phyloP scores from a whole-genome alignment of 37 sponge, comb jelly and placozoan genomes.

The Amphimedon queenslandica region DNA sequence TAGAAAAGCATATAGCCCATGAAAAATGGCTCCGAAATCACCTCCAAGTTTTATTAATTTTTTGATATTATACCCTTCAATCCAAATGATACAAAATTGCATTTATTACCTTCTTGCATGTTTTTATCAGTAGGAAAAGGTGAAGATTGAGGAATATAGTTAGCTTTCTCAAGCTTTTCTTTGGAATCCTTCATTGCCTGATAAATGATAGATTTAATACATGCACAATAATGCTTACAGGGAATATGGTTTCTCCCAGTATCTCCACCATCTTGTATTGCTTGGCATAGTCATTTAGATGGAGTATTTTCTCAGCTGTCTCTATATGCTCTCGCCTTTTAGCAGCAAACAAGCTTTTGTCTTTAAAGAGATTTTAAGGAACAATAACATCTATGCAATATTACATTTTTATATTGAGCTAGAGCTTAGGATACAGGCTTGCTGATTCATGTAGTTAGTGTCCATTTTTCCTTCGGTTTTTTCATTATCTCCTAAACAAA shows the following conservation, averaged over 20 bases:
- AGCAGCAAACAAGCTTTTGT: conserved; percentile 25
- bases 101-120: conserved; percentile 46
- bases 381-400: too few relatives aligned
- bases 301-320: conserved; percentile 33
- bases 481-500: too few relatives aligned
- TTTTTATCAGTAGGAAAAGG: conserved; percentile 43
- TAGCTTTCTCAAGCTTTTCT: background rate
- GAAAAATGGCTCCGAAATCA: too few relatives aligned
- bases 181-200: conserved; percentile 34
- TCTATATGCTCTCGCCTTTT: conserved; percentile 45
- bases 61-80: too few relatives aligned
- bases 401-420: too few relatives aligned
- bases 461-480: too few relatives aligned
- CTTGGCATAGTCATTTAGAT: conserved; percentile 45
- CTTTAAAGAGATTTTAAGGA: background rate
- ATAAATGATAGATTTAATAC: background rate
- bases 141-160: conserved; percentile 11
- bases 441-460: too few relatives aligned
- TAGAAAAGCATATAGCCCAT: too few relatives aligned
- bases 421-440: too few relatives aligned
- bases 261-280: conserved; percentile 52
- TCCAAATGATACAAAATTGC: too few relatives aligned
- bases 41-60: too few relatives aligned
- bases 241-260: conserved; percentile 49
- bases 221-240: conserved; percentile 14